These are phyloP conservation scores for Pteromalus puparum DNA, from an alignment of 1,140 invertebrate genomes.

Conservation along the genomic window DNA sequence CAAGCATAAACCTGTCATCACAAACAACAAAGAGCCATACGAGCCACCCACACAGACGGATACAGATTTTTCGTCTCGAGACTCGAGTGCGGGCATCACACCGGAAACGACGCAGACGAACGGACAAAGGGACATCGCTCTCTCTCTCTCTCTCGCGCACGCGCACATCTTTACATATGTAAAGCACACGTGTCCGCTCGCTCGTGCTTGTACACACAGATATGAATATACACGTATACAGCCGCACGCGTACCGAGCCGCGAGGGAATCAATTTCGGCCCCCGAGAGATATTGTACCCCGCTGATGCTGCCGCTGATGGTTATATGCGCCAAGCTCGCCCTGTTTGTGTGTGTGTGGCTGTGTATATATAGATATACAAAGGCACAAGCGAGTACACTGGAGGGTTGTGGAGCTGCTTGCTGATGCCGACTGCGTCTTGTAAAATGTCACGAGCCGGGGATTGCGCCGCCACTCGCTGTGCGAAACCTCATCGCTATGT, in stretches of 20 bases:
- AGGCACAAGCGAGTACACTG: no score
- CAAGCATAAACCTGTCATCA: background rate
- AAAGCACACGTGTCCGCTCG: background rate
- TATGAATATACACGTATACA: background rate
- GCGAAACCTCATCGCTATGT: background rate
- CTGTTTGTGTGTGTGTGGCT: no score
- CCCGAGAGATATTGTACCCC: background rate
- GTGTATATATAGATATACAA: no score
- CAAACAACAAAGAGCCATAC: background rate
- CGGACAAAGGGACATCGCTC: background rate
- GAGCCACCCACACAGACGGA: background rate
- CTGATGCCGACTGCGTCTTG: background rate
- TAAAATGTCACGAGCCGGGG: background rate
- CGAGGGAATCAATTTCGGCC: constrained; percentile 29
- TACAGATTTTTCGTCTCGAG: background rate
- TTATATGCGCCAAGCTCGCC: no score
- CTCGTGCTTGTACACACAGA: background rate
- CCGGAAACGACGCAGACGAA: background rate
- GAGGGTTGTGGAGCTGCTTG: background rate
- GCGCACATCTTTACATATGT: background rate
- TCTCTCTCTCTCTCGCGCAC: no score
- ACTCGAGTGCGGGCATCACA: background rate
- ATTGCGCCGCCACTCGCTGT: background rate
- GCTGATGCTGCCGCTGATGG: no score
- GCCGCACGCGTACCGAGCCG: background rate